These are phyloP conservation scores for Phenganax marumi DNA, from an alignment of 92 coral and sea anemone species.

Conservation along the genomic window DNA sequence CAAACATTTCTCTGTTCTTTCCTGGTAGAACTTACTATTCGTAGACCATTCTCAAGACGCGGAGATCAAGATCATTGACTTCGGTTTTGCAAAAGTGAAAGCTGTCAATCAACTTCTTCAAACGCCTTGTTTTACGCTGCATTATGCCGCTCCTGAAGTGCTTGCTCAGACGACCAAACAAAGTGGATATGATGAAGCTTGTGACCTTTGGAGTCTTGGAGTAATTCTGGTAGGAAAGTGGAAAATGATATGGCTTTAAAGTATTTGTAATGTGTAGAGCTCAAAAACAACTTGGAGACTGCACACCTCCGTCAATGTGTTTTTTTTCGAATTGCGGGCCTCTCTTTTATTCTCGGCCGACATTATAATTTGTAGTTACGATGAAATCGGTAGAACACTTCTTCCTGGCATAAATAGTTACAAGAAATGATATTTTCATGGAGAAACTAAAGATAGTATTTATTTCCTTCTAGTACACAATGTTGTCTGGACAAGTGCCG, in stretches of 20 bases:
- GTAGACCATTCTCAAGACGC: constrained; percentile 82
- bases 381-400: background rate
- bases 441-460: background rate
- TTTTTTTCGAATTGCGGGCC: too few species aligned
- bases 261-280: too few species aligned
- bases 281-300: too few species aligned
- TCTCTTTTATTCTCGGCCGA: background rate
- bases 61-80: constrained; percentile 89
- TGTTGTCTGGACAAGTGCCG: constrained; percentile 99
- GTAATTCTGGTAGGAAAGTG: constrained; percentile 81
- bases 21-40: constrained; percentile 87
- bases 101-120: constrained; percentile 89
- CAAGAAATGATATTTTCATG: background rate
- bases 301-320: too few species aligned
- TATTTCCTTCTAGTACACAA: constrained; percentile 68
- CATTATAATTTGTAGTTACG: background rate
- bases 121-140: constrained; percentile 93
- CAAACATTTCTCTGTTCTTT: background rate
- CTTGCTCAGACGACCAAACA: constrained; percentile 68
- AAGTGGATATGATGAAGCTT: constrained; percentile 91
- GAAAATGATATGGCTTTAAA: too few species aligned
- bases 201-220: constrained; percentile 98
- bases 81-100: constrained; percentile 96
- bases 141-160: constrained; percentile 95
- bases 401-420: too few species aligned